Evolutionary conservation across 2,888 invertebrate species (phyloP).

Genomic region (Chloroclysta siterata): DNA sequence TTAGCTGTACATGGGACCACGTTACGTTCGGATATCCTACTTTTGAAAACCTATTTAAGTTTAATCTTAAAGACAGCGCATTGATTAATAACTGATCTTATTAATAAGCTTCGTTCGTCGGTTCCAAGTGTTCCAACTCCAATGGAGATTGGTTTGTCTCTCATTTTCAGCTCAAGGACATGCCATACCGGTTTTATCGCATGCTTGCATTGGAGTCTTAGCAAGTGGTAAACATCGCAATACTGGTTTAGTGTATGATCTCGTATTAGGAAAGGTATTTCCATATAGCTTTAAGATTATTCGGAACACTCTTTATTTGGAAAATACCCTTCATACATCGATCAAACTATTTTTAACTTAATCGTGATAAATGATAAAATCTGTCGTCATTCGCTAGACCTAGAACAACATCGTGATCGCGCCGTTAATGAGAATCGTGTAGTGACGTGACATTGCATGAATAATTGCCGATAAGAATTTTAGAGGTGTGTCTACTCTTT

Average conservation of each 20-base stretch:
- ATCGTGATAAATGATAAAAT: conserved; percentile 35
- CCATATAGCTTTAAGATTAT: background rate
- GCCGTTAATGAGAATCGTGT: conserved; percentile 30
- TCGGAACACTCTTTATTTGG: conserved; percentile 7
- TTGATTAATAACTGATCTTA: conserved; percentile 3
- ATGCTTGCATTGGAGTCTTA: conserved; percentile 12
- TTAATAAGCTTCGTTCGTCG: conserved; percentile 10
- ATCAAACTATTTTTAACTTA: conserved; percentile 28
- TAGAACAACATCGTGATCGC: conserved; percentile 39
- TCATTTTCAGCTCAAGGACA: conserved; percentile 29
- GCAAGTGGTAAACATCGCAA: conserved; percentile 11
- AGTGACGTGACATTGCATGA: conserved; percentile 37
- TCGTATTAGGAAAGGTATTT: conserved; percentile 1
- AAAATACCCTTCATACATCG: conserved; percentile 30
- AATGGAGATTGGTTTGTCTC: conserved; percentile 21
- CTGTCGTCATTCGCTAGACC: conserved; percentile 27
- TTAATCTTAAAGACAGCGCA: background rate
- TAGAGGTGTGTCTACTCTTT: conserved; percentile 46
- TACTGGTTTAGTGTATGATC: conserved; percentile 12
- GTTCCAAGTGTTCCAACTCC: conserved; percentile 2
- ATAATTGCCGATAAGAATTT: conserved; percentile 45
- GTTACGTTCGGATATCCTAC: conserved; percentile 7
- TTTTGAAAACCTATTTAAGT: conserved; percentile 2
- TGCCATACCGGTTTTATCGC: conserved; percentile 29
- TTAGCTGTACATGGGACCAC: conserved; percentile 6